Conservation (phyloP, 2,888 invertebrate species). For the Serrognathus titanus region DNA sequence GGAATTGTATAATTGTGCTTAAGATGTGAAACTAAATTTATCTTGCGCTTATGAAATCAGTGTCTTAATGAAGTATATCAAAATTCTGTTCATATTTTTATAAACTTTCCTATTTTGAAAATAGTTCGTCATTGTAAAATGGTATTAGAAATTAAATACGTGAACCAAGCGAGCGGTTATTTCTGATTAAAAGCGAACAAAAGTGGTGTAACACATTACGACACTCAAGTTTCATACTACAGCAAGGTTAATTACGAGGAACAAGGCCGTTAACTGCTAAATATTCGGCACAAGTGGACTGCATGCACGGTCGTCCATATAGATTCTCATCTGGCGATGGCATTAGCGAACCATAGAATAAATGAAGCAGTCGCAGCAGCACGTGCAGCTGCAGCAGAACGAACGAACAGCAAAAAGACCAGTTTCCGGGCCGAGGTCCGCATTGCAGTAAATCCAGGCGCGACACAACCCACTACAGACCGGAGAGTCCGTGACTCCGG, state of each 20-base stretch:
- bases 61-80: too few species aligned
- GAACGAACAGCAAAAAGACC: constrained; percentile 21
- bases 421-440: constrained; percentile 31
- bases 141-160: too few species aligned
- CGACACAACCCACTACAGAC: constrained; percentile 27
- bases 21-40: too few species aligned
- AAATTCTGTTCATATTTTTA: too few species aligned
- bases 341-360: constrained; percentile 4
- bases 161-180: too few species aligned
- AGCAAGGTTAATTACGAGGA: neutral
- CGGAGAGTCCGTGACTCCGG: constrained; percentile 2
- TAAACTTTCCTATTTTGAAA: too few species aligned
- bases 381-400: constrained; percentile 22
- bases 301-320: constrained; percentile 1
- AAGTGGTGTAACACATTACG: neutral
- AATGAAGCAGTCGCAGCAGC: constrained; percentile 13
- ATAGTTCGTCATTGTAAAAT: too few species aligned
- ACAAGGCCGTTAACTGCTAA: neutral
- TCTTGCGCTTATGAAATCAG: too few species aligned
- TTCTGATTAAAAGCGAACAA: too few species aligned
- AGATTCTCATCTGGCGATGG: constrained; percentile 2
- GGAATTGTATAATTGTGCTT: too few species aligned
- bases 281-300: constrained; percentile 2
- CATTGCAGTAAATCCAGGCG: constrained; percentile 32
- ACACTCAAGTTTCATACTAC: neutral